A percentile compares a stretch with the other conserved stretches of the same genome.
These are phyloP conservation scores for Ochropacha duplaris DNA, from an alignment of 2,888 invertebrate genomes.

Conservation along the genomic window DNA sequence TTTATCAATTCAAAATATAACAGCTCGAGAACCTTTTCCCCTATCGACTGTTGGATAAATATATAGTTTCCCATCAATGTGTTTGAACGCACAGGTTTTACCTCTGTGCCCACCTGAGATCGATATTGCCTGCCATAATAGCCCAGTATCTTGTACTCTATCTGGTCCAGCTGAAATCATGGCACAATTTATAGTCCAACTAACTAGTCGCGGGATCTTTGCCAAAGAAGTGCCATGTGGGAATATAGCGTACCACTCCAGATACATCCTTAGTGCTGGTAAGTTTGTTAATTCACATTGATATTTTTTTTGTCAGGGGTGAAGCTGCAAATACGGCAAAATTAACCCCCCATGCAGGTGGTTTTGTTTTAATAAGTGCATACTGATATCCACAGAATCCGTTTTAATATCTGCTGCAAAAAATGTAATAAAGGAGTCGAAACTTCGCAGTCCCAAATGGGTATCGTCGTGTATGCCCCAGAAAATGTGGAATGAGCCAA, in stretches of 20 bases:
- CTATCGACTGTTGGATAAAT: too few species aligned
- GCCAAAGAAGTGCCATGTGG: constrained; percentile 77
- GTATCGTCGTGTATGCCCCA: background rate
- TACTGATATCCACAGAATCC: background rate
- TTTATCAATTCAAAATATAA: too few species aligned
- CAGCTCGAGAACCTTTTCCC: too few species aligned
- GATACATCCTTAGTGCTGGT: constrained; percentile 86
- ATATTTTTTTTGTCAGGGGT: background rate
- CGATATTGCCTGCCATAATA: constrained; percentile 90
- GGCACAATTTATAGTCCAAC: constrained; percentile 71
- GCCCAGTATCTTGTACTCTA: constrained; percentile 88
- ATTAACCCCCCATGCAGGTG: too few species aligned
- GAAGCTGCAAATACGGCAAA: too few species aligned
- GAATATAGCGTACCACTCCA: constrained; percentile 93
- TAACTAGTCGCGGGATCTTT: constrained; percentile 48
- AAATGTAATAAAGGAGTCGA: background rate
- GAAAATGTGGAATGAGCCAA: background rate
- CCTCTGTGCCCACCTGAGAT: constrained; percentile 81
- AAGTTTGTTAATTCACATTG: constrained; percentile 16
- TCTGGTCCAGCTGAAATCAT: constrained; percentile 86
- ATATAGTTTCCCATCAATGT: background rate
- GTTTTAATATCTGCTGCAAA: background rate
- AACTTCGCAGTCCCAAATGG: background rate
- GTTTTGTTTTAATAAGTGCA: background rate
- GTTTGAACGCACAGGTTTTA: constrained; percentile 21